Evolutionary conservation across 2,888 invertebrate genomes (phyloP), one percentile per base, ranked within the genome.

Genomic region (Andrena bicolor): DNA sequence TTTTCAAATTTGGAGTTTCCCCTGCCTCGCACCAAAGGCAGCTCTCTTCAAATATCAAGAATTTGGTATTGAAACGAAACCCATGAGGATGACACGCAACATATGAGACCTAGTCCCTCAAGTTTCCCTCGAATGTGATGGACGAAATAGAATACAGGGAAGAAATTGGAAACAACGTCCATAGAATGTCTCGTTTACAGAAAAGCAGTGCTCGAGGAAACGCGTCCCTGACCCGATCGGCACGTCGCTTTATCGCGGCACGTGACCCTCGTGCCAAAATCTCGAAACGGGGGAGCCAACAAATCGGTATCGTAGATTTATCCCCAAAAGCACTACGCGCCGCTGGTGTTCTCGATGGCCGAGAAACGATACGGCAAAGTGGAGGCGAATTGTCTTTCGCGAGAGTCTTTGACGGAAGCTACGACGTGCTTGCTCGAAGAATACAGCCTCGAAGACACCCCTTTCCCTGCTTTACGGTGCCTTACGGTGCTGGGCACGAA

Each of bases 181-280:
- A 30, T 60, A 32, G 20, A 65, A 58, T 32, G 73, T 56, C 56
- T 56, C 23, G 56, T 20, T 56, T 26, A 56, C 23, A 10, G 10
- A 56, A 56, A 26, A 56, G 23, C 20, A 48, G 10, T 51, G 26
- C 64, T 56, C 41, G 32, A 48, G 60, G 72, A 70, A 70, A 69
- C 64, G 69, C 65, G 49, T 48, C 58, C 32, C 83, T 88, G 88
- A 81, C 69, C 64, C 78, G 69, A 70, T 65, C 81, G 76, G 72
- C 88, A 88, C 87, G 83, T 85, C 78, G 80, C 74, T 80, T 84
- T 83, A 86, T 85, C 87, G 85, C 41, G 56, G 86, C 86, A 88
- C 87, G 87, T 88, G 88, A 88, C 76, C 41, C 53, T 75, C 63
- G 85, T 88, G 87, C 85, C 87, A 85, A 88, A 86, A 81, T 74